Conservation (phyloP, 2,888 invertebrate genomes). For the Aporophyla lueneburgensis region DNA sequence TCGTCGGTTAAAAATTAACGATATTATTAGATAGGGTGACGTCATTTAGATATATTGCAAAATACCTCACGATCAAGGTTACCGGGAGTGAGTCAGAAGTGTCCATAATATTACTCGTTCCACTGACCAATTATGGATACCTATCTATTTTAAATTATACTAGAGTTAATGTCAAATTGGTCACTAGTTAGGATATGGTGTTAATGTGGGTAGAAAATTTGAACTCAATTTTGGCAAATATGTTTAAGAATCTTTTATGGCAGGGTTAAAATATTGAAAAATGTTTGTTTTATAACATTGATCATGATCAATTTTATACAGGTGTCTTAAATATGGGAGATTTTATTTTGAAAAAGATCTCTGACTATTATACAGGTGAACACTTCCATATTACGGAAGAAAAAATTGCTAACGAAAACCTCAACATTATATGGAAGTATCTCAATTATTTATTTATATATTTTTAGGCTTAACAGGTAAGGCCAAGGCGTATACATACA, state of each 20-base stretch:
- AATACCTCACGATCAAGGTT: slow-evolving; percentile 58
- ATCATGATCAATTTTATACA: no score
- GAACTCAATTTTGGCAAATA: not conserved
- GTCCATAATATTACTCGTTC: slow-evolving; percentile 31
- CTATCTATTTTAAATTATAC: slow-evolving; percentile 36
- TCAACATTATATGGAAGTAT: no score
- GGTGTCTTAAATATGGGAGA: not conserved
- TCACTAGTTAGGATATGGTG: not conserved
- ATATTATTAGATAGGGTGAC: slow-evolving; percentile 26
- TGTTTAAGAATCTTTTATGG: not conserved
- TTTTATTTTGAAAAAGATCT: not conserved
- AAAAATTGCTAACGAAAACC: not conserved
- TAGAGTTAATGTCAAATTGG: slow-evolving; percentile 34
- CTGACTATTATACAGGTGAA: not conserved
- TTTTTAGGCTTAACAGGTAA: no score
- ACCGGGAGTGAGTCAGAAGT: slow-evolving; percentile 55
- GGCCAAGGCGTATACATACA: no score
- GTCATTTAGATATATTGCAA: slow-evolving; percentile 49
- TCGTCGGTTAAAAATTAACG: slow-evolving; percentile 31
- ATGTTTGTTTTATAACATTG: not conserved
- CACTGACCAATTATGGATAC: slow-evolving; percentile 48
- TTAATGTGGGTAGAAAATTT: slow-evolving; percentile 38
- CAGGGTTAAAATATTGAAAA: no score
- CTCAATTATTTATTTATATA: no score
- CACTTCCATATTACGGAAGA: not conserved